Percentiles rank a stretch among this genome's conserved stretches.
These are phyloP conservation scores for Dione juno DNA, from an alignment of 2,888 invertebrate genomes.

Conservation along the genomic window DNA sequence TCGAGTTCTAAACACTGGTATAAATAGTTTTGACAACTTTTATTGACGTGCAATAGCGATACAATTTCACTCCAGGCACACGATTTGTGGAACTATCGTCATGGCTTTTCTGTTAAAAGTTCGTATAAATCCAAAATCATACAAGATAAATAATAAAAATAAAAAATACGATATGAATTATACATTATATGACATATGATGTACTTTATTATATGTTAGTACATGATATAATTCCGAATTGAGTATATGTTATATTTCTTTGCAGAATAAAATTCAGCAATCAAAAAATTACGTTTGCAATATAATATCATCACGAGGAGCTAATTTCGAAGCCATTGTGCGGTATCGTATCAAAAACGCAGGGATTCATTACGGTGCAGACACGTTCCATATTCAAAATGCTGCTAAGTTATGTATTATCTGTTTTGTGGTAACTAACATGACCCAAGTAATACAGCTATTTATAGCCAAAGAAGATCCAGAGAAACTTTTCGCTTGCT, in stretches of 20 bases:
- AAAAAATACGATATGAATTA: too few species aligned
- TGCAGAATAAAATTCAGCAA: not conserved
- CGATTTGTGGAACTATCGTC: not conserved
- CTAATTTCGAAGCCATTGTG: constrained; percentile 46
- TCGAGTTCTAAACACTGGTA: not conserved
- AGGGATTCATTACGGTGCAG: constrained; percentile 52
- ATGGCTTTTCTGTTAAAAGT: not conserved
- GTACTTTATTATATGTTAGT: too few species aligned
- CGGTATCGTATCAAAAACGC: constrained; percentile 47
- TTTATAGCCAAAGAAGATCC: constrained; percentile 54
- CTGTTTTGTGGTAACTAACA: constrained; percentile 54
- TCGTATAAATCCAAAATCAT: not conserved
- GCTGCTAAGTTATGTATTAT: constrained; percentile 51
- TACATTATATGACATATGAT: too few species aligned
- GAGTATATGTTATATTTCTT: too few species aligned
- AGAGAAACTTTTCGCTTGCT: constrained; percentile 62
- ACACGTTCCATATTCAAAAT: constrained; percentile 49
- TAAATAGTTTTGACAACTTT: not conserved
- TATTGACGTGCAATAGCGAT: not conserved
- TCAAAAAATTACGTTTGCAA: not conserved
- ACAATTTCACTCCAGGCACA: not conserved
- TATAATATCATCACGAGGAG: not conserved
- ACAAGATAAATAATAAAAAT: not conserved
- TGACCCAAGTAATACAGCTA: constrained; percentile 57
- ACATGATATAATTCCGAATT: too few species aligned